These are phyloP conservation scores for Teleogryllus occipitalis DNA, from an alignment of 1,140 invertebrate species.

Conservation along the genomic window DNA sequence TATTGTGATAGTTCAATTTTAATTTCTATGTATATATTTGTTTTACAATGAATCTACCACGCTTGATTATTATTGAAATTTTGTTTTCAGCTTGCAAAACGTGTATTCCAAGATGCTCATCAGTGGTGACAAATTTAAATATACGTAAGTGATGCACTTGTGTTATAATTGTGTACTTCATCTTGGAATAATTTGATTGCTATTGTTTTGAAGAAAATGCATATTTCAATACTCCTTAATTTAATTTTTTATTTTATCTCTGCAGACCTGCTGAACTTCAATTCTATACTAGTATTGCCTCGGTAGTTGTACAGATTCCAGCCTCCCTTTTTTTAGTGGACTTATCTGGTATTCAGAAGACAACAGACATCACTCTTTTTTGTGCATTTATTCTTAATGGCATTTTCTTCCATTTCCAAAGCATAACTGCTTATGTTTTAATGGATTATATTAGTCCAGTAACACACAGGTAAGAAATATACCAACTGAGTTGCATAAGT, in stretches of 20 bases:
- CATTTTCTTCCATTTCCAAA: conserved; percentile 80
- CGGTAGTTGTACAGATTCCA: conserved; percentile 71
- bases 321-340: conserved; percentile 62
- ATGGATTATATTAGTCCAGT: conserved; percentile 82
- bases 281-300: conserved; percentile 75
- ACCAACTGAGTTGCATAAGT: not conserved
- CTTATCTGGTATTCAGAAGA: conserved; percentile 41
- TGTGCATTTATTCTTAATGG: conserved; percentile 64
- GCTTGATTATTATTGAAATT: not conserved
- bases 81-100: conserved; percentile 59
- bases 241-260: conserved; percentile 12
- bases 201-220: no score
- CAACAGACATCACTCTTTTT: conserved; percentile 41
- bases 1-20: not conserved
- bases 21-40: no score
- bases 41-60: not conserved
- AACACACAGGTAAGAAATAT: conserved; percentile 62
- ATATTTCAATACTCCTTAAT: no score
- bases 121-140: conserved; percentile 68
- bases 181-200: no score
- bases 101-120: conserved; percentile 78
- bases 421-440: conserved; percentile 75
- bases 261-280: conserved; percentile 73
- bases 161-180: no score
- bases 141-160: conserved; percentile 53